Conservation (phyloP, 2,888 invertebrate genomes). For the Sceliomorpha sp. region DNA sequence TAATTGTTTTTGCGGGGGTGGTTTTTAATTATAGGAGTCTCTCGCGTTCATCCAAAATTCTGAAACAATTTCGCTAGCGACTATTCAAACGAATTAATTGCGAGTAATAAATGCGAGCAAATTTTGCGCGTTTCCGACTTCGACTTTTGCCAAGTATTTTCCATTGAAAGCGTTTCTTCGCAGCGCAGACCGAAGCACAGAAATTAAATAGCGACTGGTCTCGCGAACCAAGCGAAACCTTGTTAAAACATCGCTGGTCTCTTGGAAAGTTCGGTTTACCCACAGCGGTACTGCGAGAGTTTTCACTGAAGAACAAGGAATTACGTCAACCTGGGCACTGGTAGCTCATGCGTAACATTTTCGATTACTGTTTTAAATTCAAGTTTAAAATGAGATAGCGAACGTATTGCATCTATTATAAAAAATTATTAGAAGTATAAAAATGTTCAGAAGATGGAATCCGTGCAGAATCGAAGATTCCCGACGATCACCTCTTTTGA, state of each 20-base stretch:
- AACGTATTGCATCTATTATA: too few relatives aligned
- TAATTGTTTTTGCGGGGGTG: conserved; percentile 15
- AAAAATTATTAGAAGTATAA: too few relatives aligned
- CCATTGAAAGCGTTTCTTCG: conserved; percentile 21
- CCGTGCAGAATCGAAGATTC: too few relatives aligned
- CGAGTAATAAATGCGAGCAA: conserved; percentile 26
- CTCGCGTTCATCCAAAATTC: conserved; percentile 7
- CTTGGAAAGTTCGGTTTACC: conserved; percentile 20
- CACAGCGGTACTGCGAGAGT: conserved; percentile 1
- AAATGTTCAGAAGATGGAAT: too few relatives aligned
- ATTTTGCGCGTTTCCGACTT: conserved; percentile 19
- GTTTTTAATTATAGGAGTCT: conserved; percentile 19
- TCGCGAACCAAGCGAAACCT: conserved; percentile 36
- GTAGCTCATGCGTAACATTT: conserved; percentile 18
- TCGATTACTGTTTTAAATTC: conserved; percentile 22
- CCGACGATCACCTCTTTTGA: too few relatives aligned
- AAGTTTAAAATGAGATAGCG: too few relatives aligned
- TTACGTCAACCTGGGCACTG: conserved; percentile 8
- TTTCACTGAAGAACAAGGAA: conserved; percentile 11
- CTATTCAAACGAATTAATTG: conserved; percentile 31
- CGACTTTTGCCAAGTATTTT: conserved; percentile 16
- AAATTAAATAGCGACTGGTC: conserved; percentile 31
- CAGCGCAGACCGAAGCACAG: conserved; percentile 4
- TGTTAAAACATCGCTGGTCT: conserved; percentile 21
- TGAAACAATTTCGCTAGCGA: conserved; percentile 22